phyloP scores from a whole-genome alignment of 1,140 invertebrate species.

The Harpegnathos saltator region DNA sequence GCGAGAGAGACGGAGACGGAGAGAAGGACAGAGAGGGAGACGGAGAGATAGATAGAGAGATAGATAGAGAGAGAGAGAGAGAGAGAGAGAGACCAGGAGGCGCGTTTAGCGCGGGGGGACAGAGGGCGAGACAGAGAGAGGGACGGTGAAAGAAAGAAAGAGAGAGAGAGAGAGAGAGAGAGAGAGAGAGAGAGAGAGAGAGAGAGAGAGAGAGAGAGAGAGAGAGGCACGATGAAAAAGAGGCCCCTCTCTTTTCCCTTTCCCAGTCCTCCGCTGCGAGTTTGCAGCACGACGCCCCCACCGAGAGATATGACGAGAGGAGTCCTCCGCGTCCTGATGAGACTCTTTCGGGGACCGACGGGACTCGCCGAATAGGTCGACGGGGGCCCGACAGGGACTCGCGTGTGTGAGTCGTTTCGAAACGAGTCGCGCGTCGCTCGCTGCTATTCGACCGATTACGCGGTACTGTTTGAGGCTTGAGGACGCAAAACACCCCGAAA shows the following conservation, averaged over 20 bases:
- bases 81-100: constrained; percentile 52
- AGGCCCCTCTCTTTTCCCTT: constrained; percentile 70
- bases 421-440: neutral
- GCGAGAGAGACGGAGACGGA: constrained; percentile 35
- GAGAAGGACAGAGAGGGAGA: constrained; percentile 29
- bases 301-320: constrained; percentile 30
- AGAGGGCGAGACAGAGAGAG: constrained; percentile 25
- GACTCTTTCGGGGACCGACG: neutral
- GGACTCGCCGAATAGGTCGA: neutral
- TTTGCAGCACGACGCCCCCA: constrained; percentile 63
- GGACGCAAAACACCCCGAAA: too few relatives aligned
- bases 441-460: too few relatives aligned
- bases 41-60: constrained; percentile 15
- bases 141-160: constrained; percentile 17
- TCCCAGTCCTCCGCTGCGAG: constrained; percentile 60
- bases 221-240: constrained; percentile 61
- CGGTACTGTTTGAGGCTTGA: too few relatives aligned
- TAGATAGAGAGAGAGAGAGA: constrained; percentile 14
- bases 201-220: constrained; percentile 24
- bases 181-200: constrained; percentile 30
- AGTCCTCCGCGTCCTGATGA: constrained; percentile 23
- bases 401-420: neutral
- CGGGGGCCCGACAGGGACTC: neutral
- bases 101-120: too few relatives aligned
- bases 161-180: neutral